Conservation (phyloP, 2,113 vertebrate species). For the Xiphias gladius region DNA sequence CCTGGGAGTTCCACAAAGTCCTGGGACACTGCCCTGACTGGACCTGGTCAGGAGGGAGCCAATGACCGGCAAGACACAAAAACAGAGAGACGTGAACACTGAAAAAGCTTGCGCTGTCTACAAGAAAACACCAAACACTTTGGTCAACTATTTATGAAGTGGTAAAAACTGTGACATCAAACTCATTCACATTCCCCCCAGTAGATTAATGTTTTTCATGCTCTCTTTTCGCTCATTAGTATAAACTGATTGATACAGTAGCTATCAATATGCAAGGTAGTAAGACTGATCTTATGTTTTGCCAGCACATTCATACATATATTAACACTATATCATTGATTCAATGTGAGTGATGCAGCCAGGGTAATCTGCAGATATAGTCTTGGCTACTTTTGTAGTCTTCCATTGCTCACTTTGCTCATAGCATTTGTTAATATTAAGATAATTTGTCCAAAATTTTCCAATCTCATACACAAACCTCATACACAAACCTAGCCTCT, state of each 20-base stretch:
- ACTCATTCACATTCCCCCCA: neutral
- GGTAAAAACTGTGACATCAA: neutral
- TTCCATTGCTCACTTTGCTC: neutral
- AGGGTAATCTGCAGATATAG: neutral
- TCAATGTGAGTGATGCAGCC: neutral
- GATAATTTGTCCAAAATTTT: neutral
- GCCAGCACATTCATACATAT: neutral
- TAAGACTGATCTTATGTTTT: neutral
- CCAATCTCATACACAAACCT: neutral
- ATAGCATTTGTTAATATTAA: neutral
- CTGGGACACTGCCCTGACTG: conserved; percentile 18
- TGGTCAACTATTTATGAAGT: neutral
- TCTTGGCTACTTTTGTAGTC: neutral
- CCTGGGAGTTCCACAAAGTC: conserved; percentile 35
- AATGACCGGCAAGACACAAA: conserved; percentile 1
- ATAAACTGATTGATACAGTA: neutral
- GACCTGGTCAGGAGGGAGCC: conserved; percentile 13
- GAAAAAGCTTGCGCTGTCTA: neutral
- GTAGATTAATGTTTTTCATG: neutral
- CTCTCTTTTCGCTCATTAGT: neutral
- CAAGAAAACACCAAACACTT: neutral
- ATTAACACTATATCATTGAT: neutral
- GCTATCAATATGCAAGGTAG: neutral
- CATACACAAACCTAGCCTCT: neutral
- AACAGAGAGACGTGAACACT: neutral